Percentiles rank a stretch among this genome's conserved stretches.
phyloP scores from a whole-genome alignment of 2,797 vertebrate genomes.

The Heterohyrax brucei region DNA sequence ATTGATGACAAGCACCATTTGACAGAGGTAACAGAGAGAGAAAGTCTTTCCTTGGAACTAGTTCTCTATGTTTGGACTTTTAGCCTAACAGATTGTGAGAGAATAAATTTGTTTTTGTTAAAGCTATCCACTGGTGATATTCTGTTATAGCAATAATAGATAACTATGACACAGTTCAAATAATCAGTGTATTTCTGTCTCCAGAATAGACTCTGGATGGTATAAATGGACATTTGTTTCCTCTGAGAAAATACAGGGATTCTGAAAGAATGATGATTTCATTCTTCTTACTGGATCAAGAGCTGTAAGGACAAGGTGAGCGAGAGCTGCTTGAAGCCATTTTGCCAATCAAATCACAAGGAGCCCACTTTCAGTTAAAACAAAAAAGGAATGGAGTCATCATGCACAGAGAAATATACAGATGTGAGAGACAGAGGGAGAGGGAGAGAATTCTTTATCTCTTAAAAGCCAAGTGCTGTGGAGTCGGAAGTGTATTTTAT shows the following conservation, averaged over 20 bases:
- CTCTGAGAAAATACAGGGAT: not conserved
- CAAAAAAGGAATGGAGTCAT: constrained; percentile 68
- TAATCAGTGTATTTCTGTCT: constrained; percentile 1
- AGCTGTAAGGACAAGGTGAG: constrained; percentile 5
- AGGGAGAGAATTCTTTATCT: constrained; percentile 23
- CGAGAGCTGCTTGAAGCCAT: constrained; percentile 14
- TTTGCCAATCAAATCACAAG: not conserved
- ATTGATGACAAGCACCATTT: too few relatives aligned
- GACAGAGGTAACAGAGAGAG: too few relatives aligned
- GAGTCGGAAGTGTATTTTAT: too few relatives aligned
- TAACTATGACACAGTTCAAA: not conserved
- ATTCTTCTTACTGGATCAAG: not conserved
- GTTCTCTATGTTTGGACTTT: too few relatives aligned
- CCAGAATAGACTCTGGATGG: not conserved
- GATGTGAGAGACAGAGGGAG: constrained; percentile 5
- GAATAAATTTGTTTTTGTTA: too few relatives aligned
- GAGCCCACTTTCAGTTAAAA: constrained; percentile 72
- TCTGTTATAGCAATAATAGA: too few relatives aligned
- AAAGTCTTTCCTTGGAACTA: too few relatives aligned
- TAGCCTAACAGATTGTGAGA: too few relatives aligned
- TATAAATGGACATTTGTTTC: not conserved
- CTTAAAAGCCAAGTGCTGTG: too few relatives aligned
- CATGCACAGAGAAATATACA: constrained; percentile 47
- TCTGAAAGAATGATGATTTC: not conserved
- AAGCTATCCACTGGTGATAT: too few relatives aligned